Evolutionary conservation across 2,888 invertebrate genomes (phyloP), one percentile per base, ranked within the genome.

Genomic region (Tinea semifulvella): DNA sequence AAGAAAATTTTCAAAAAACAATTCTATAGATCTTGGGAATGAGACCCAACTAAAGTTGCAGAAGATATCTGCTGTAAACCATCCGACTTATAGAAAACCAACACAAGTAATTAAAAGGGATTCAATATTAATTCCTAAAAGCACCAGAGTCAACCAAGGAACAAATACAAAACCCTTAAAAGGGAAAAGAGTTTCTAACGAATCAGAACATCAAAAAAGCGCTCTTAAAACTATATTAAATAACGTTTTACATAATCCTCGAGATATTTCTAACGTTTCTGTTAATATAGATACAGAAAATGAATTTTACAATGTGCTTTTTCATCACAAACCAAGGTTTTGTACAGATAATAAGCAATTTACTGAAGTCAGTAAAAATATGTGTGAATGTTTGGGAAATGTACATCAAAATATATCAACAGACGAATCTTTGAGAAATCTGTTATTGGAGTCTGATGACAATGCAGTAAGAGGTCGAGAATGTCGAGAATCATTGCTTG

Each of bases 211-310:
- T 13, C 40, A 20, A 13, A 40, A 40, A 22, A 22, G 40, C 22
- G 40, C 40, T 11, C 10, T 40, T 2, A 20, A 40, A 40, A 40
- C 22, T 3, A 22, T 40, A 2, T 17, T 40, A 13, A 14, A 2
- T 2, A 40, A 40, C 10, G 22, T 40, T n/a, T 13, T 22, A 22
- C n/a, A 22, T 22, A 14, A 48, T 6, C 50, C 57, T 1, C 58
- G 50, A 47, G 54, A 50, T 25, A 53, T 55, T 26, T 72, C 76
- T 7, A 65, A 60, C 50, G 56, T 72, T 6, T 58, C 65, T 11
- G 53, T 74, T 20, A 67, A 69, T 49, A 69, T 75, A 45, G 64
- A 73, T 8, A 63, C 60, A 42, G 65, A 67, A 11, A 62, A 60
- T 16, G 72, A 73, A 48, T 52, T 50, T 46, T 76, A 70, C 47